These are phyloP conservation scores for Apotomis betuletana DNA, from an alignment of 2,888 invertebrate genomes.

Conservation along the genomic window DNA sequence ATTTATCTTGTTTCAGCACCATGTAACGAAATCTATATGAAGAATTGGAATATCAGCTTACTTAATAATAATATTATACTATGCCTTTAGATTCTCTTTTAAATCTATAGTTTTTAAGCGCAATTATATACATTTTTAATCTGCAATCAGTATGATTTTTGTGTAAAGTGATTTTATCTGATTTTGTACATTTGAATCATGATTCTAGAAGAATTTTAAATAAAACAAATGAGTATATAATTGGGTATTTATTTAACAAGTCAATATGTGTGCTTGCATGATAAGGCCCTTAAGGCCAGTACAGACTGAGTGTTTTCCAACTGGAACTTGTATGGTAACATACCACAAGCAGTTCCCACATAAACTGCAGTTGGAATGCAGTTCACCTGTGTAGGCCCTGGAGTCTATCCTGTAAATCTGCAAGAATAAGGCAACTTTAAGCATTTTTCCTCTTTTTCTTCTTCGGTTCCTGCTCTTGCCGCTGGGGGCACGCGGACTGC, in stretches of 20 bases:
- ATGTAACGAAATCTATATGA: background rate
- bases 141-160: slow-evolving; percentile 5
- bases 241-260: slow-evolving; percentile 57
- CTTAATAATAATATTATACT: slow-evolving; percentile 7
- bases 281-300: no score
- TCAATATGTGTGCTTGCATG: background rate
- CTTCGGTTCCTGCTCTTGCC: slow-evolving; percentile 52
- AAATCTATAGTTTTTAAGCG: slow-evolving; percentile 18
- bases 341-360: no score
- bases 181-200: slow-evolving; percentile 51
- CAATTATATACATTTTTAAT: background rate
- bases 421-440: slow-evolving; percentile 46
- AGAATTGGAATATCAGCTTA: background rate
- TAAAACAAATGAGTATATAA: slow-evolving; percentile 49
- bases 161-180: slow-evolving; percentile 43
- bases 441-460: slow-evolving; percentile 66
- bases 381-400: no score
- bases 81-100: slow-evolving; percentile 12
- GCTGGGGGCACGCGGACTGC: slow-evolving; percentile 77
- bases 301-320: no score
- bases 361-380: no score
- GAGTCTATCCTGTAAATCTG: slow-evolving; percentile 20
- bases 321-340: no score
- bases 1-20: no score
- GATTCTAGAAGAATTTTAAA: slow-evolving; percentile 47